Evolutionary conservation across 2,113 vertebrate genomes (phyloP).

Genomic region (Andinoacara biseriatus): DNA sequence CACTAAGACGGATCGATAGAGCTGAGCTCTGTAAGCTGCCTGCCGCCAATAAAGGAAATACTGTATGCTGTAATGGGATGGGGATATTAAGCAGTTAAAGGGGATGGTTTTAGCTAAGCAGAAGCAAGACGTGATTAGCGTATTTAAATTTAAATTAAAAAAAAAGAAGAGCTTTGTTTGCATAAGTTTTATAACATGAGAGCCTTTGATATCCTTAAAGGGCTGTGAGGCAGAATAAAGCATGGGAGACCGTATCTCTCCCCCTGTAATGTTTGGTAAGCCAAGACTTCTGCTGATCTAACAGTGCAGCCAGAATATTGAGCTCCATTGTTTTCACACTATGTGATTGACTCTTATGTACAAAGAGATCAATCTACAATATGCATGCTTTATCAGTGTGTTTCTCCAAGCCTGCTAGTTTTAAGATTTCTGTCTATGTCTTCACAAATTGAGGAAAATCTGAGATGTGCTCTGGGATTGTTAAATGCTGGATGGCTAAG

Average conservation of each 20-base stretch:
- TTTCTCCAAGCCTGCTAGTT: neutral
- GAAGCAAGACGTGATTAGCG: slow-evolving; percentile 51
- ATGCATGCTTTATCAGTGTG: neutral
- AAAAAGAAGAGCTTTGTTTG: slow-evolving; percentile 63
- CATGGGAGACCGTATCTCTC: slow-evolving; percentile 21
- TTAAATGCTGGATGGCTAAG: neutral
- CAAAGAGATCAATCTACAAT: slow-evolving; percentile 14
- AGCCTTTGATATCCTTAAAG: slow-evolving; percentile 62
- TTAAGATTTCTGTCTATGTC: neutral
- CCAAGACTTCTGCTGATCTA: slow-evolving; percentile 62
- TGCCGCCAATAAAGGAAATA: slow-evolving; percentile 66
- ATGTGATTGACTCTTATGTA: slow-evolving; percentile 31
- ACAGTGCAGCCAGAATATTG: slow-evolving; percentile 35
- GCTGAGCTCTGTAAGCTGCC: slow-evolving; percentile 70
- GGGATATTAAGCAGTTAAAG: slow-evolving; percentile 63
- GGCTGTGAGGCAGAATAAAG: slow-evolving; percentile 32
- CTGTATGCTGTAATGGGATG: slow-evolving; percentile 66
- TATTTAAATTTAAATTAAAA: slow-evolving; percentile 13
- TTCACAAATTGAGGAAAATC: neutral
- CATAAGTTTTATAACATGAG: slow-evolving; percentile 49
- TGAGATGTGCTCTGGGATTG: neutral
- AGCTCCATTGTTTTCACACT: slow-evolving; percentile 43
- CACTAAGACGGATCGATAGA: slow-evolving; percentile 72
- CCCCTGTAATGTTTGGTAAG: slow-evolving; percentile 24
- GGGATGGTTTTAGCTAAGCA: slow-evolving; percentile 59